Evolutionary conservation across 2,113 vertebrate species (phyloP), one percentile per base, ranked within the genome.

Genomic region (Petroica traversi): DNA sequence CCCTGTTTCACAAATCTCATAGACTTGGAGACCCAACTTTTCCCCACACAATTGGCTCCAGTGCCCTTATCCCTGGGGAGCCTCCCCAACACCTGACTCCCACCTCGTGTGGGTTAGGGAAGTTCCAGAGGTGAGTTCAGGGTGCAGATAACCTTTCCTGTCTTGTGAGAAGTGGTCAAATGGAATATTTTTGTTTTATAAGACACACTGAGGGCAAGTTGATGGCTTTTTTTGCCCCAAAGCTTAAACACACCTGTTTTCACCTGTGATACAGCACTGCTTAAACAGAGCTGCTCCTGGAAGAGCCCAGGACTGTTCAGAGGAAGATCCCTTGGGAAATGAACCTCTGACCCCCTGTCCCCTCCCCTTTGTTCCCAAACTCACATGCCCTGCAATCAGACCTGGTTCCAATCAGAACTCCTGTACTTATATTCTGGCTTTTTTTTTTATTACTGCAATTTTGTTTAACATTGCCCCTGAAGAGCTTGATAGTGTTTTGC

Each of bases 401-500:
- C 19, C 29, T 0, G 0, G 4, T 23, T 92, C 49, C 58, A 66
- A 11, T 22, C 51, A 45, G 31, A 55, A 22, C 40, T 28, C 14
- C 31, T 84, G 45, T 13, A 19, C 61, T 81, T 11, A 12, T 0
- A 28, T 24, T 40, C 28, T 26, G 72, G 6, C 1, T 0, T 2
- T 61, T 55, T 51, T 40, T 41, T 63, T 88, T 49, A 69, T 8
- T 6, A 14, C 61, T 34, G 57, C 84, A 95, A 36, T 95, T 95
- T 87, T 68, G 48, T 78, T 88, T 79, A 94, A 29, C 33, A 1
- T 26, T 25, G 36, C 55, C 85, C 59, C 63, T 68, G 55, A 89
- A 83, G 93, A 89, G 77, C 75, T 83, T 68, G 45, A 68, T 34
- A 77, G 91, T 29, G 55, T 83, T 87, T 81, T 80, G 61, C 82